phyloP scores from a whole-genome alignment of 1,140 invertebrate species.

The Zaprionus gabonicus region DNA sequence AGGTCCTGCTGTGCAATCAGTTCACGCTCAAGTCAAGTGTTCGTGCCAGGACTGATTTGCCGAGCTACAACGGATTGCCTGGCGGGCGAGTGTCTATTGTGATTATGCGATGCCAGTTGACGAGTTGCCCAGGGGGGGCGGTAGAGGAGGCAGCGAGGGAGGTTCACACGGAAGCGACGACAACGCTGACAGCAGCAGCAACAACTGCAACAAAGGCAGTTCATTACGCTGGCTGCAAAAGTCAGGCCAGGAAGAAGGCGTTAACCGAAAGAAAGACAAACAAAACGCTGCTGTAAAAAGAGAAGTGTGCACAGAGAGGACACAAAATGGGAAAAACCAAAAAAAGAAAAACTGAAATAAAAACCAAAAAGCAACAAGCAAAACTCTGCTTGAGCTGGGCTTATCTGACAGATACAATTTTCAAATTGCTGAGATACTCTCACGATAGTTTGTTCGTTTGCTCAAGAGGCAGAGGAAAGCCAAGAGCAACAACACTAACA shows the following conservation, averaged over 20 bases:
- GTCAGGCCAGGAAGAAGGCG: conserved; percentile 59
- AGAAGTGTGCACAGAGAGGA: neutral
- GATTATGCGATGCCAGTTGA: conserved; percentile 69
- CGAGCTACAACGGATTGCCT: conserved; percentile 48
- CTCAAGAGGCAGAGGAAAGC: no score
- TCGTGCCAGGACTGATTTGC: conserved; percentile 45
- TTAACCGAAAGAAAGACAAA: conserved; percentile 56
- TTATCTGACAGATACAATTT: conserved; percentile 78
- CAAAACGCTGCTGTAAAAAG: conserved; percentile 29
- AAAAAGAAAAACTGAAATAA: conserved; percentile 25
- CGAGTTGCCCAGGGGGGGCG: conserved; percentile 54
- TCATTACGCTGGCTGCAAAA: conserved; percentile 66
- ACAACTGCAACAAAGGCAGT: conserved; percentile 46
- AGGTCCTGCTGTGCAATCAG: conserved; percentile 48
- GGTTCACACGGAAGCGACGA: conserved; percentile 62
- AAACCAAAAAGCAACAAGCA: conserved; percentile 11
- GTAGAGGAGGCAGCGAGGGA: neutral
- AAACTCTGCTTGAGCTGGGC: conserved; percentile 42
- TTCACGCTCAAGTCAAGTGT: conserved; percentile 29
- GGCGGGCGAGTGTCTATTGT: conserved; percentile 68
- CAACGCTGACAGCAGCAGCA: conserved; percentile 39
- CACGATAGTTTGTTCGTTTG: conserved; percentile 54
- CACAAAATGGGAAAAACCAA: neutral
- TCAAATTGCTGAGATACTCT: conserved; percentile 76
- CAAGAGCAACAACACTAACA: neutral